These are phyloP conservation scores for Chamaea fasciata DNA, from an alignment of 2,113 vertebrate genomes.

Conservation along the genomic window DNA sequence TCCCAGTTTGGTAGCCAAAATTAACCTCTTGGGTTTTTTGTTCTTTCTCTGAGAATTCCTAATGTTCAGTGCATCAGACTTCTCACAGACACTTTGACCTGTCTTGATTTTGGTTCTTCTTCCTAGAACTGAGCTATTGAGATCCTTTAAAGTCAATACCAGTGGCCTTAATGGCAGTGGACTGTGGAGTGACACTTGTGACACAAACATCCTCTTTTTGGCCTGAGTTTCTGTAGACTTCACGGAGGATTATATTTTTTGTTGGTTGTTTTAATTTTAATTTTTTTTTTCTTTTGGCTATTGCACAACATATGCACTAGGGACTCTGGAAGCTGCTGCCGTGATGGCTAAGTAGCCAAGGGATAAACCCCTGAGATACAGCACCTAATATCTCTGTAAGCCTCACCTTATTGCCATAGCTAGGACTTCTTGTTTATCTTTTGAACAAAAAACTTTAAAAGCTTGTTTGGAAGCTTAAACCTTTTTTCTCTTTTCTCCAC, in stretches of 20 bases:
- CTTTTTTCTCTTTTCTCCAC: slow-evolving; percentile 73
- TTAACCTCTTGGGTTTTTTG: slow-evolving; percentile 76
- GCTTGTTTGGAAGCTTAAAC: slow-evolving; percentile 76
- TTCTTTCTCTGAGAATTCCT: slow-evolving; percentile 76
- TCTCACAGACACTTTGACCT: slow-evolving; percentile 70
- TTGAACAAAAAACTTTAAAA: slow-evolving; percentile 73
- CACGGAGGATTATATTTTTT: slow-evolving; percentile 70
- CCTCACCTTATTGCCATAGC: slow-evolving; percentile 77
- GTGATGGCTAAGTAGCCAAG: slow-evolving; percentile 74
- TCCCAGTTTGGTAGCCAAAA: slow-evolving; percentile 82
- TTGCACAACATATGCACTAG: slow-evolving; percentile 82
- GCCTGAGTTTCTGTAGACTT: slow-evolving; percentile 76
- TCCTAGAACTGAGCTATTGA: slow-evolving; percentile 71
- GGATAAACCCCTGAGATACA: slow-evolving; percentile 71
- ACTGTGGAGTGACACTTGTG: slow-evolving; percentile 74
- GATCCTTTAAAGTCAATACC: slow-evolving; percentile 75
- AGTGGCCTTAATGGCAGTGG: slow-evolving; percentile 79
- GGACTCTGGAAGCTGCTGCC: slow-evolving; percentile 79
- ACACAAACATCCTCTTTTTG: slow-evolving; percentile 66
- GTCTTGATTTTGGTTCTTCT: slow-evolving; percentile 68
- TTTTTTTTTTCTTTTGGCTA: slow-evolving; percentile 66
- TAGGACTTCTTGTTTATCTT: slow-evolving; percentile 74
- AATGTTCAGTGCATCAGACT: slow-evolving; percentile 64
- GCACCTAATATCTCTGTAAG: slow-evolving; percentile 76
- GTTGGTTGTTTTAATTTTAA: slow-evolving; percentile 54